A percentile compares a stretch with the other conserved stretches of the same genome.
Conservation (phyloP, 92 coral and sea anemone genomes). For the Epizoanthus rinbou region DNA sequence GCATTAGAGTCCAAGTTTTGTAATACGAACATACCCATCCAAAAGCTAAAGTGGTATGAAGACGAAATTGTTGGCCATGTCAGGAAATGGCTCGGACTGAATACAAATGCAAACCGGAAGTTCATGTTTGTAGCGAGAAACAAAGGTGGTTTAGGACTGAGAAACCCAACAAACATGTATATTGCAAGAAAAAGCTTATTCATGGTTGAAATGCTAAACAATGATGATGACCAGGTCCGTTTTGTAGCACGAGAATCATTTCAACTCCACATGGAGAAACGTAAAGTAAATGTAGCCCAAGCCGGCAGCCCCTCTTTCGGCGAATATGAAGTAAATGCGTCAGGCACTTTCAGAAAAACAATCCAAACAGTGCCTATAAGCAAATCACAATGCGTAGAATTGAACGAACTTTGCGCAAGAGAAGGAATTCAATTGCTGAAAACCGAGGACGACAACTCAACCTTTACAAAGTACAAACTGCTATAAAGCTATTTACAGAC, state of each 20-base stretch:
- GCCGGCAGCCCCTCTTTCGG: no score
- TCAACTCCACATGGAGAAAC: no score
- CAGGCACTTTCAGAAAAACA: neutral
- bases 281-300: no score
- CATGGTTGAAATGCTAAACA: no score
- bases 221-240: no score
- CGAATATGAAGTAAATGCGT: neutral
- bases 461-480: no score
- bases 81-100: neutral
- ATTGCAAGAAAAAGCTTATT: no score
- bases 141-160: neutral
- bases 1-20: slow-evolving; percentile 1
- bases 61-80: neutral
- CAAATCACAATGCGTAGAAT: neutral
- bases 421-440: no score
- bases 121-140: neutral
- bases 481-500: no score
- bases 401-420: no score
- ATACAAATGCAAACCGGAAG: neutral
- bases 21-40: neutral
- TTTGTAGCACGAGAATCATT: no score
- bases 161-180: neutral
- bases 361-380: neutral
- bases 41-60: neutral
- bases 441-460: no score